Evolutionary conservation across 2,888 invertebrate genomes (phyloP).

Genomic region (Caradrina kadenii): DNA sequence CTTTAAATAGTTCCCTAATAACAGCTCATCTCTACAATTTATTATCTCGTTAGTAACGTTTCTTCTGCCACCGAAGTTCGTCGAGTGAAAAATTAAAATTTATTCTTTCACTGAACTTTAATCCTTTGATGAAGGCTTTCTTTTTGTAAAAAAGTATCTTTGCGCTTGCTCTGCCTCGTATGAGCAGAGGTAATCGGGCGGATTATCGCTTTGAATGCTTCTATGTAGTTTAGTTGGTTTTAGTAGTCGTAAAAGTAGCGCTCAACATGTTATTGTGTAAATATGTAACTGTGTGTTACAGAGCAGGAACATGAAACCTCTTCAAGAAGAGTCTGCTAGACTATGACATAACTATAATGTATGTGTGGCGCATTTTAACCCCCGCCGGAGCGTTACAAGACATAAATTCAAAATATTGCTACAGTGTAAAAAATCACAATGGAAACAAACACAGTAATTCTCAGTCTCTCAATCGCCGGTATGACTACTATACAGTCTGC

Average conservation of each 20-base stretch:
- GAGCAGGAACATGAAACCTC: too few species aligned
- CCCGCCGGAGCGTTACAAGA: not conserved
- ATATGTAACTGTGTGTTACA: not conserved
- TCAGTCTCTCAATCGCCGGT: not conserved
- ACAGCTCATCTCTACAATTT: conserved; percentile 40
- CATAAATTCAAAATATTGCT: not conserved
- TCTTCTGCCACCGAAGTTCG: conserved; percentile 43
- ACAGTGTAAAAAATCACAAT: not conserved
- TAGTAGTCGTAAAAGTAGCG: not conserved
- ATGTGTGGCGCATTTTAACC: too few species aligned
- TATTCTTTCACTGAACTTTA: conserved; percentile 55
- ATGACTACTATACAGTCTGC: not conserved
- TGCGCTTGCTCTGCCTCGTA: conserved; percentile 26
- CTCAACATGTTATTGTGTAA: not conserved
- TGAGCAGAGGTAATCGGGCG: conserved; percentile 38
- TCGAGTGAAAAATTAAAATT: conserved; percentile 56
- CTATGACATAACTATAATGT: too few species aligned
- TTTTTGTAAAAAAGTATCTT: conserved; percentile 20
- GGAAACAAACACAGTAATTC: not conserved
- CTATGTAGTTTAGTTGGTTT: not conserved
- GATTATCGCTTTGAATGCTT: conserved; percentile 21
- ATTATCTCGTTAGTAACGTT: conserved; percentile 54
- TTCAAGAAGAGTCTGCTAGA: too few species aligned
- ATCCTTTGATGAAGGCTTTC: conserved; percentile 44
- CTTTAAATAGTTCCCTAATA: conserved; percentile 46